Evolutionary conservation across 2,113 vertebrate species (phyloP).

Genomic region (Vombatus ursinus): DNA sequence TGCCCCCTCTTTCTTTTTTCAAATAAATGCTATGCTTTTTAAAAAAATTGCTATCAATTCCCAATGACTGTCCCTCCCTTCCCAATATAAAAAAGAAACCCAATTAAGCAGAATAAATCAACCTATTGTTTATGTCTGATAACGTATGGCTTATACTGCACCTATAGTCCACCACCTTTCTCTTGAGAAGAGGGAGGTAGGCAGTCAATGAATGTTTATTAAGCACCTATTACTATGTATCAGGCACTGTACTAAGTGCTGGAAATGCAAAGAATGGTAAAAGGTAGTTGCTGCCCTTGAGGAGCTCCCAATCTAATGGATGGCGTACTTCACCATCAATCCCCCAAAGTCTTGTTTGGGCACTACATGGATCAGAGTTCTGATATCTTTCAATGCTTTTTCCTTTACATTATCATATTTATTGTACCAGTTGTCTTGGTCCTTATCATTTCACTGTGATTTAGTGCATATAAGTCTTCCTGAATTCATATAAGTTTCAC

Average conservation of each 20-base stretch:
- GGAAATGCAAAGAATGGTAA: not conserved
- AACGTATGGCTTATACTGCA: not conserved
- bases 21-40: not conserved
- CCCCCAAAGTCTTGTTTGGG: not conserved
- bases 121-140: not conserved
- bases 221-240: not conserved
- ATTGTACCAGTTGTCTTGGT: not conserved
- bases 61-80: not conserved
- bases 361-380: not conserved
- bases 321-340: not conserved
- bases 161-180: not conserved
- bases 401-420: not conserved
- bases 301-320: not conserved
- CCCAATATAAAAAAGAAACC: not conserved
- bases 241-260: not conserved
- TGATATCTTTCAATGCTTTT: not conserved
- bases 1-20: not conserved
- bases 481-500: not conserved
- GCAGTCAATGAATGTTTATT: not conserved
- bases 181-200: not conserved
- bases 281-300: not conserved
- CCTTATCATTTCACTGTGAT: not conserved
- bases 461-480: not conserved
- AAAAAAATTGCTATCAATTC: not conserved
- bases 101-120: not conserved